phyloP scores from a whole-genome alignment of 2,888 invertebrate genomes.

The Podabrus alpinus region DNA sequence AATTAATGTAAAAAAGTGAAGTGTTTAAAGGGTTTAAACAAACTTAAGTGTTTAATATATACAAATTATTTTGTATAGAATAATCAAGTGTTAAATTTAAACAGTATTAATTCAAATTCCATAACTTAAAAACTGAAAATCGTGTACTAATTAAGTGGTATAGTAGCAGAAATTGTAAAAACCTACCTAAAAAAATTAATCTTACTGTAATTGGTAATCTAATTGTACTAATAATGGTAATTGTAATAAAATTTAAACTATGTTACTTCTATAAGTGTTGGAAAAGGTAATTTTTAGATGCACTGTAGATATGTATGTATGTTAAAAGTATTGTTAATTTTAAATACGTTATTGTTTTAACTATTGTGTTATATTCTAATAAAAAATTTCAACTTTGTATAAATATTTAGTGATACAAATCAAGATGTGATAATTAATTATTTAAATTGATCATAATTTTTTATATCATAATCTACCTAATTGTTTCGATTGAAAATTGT shows the following conservation, averaged over 20 bases:
- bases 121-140: neutral
- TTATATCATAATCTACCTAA: neutral
- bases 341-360: neutral
- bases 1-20: constrained; percentile 4
- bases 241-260: constrained; percentile 1
- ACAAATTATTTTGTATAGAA: neutral
- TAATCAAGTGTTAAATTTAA: neutral
- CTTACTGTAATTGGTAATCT: neutral
- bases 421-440: neutral
- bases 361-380: neutral
- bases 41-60: neutral
- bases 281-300: constrained; percentile 1
- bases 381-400: neutral
- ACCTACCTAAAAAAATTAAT: neutral
- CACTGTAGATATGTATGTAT: constrained; percentile 3
- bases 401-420: neutral
- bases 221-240: neutral
- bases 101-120: neutral
- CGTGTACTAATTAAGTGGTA: neutral
- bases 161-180: neutral
- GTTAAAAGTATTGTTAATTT: neutral
- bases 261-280: constrained; percentile 3
- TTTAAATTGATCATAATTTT: neutral
- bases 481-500: neutral
- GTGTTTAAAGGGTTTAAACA: constrained; percentile 2